Evolutionary conservation across 2,888 invertebrate genomes (phyloP), one percentile per base, ranked within the genome.

Genomic region (Plagodis dolabraria): DNA sequence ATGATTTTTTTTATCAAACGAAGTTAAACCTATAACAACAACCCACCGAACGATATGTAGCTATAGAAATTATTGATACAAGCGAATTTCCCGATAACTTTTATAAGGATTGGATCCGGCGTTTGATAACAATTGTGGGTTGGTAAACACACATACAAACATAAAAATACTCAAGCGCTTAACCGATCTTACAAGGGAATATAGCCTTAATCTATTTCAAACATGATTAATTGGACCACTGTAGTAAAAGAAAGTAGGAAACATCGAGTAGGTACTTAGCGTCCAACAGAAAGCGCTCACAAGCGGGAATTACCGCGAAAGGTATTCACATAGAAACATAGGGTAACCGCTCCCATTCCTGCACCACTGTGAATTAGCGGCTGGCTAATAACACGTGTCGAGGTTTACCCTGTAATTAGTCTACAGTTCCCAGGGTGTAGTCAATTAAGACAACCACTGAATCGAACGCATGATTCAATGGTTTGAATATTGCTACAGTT

Each of bases 381-480:
- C 79, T 82, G 79, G 76, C 74, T 85, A 87, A 88, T 87, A 83
- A 85, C 79, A 85, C 68, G 71, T 72, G 71, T 71, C 64, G 70
- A 60, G 67, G 64, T 67, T 75, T 72, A 75, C 68, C 75, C 69
- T 66, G 74, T 79, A 83, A 87, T 87, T 86, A 87, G 76, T 70
- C 63, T 63, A 66, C 68, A 67, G 73, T 87, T 86, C 86, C 75
- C 87, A 84, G 80, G 76, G 75, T 76, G 71, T 73, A 22, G 70
- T 67, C 79, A 82, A 87, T 89, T 87, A 88, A 79, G 76, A 75
- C 69, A 76, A 69, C 79, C 83, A 84, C 74, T 77, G 81, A 74
- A 69, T 75, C 70, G 73, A 81, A 83, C 80, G 57, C 43, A 62
- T 38, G 61, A 64, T 44, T 36, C 36, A 48, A 45, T 57, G 9